Base-by-base conservation (phyloP, 2,797 vertebrate species). In the Cryptoblepharus egeriae region DNA sequence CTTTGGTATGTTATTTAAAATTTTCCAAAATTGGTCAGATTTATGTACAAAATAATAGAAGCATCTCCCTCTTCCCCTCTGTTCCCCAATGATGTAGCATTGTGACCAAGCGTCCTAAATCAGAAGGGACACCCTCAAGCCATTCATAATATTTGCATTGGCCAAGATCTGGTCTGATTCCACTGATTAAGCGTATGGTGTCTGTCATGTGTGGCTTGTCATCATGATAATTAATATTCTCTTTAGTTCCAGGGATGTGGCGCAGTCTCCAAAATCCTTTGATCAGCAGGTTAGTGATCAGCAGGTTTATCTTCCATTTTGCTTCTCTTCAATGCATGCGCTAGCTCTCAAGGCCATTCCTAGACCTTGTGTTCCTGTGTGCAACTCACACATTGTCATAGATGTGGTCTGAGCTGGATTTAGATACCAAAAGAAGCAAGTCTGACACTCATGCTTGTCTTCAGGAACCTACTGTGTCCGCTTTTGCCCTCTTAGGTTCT, bases 211-310 rank as follows among this genome's bases (percentile, higher is more conserved):
- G 45, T 10, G 20, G 8, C 67, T 82, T 42, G 1, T 76, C 37
- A 80, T 28, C 63, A 45, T 22, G 30, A 84, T 80, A 42, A 39
- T 72, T n/a, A n/a, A 7, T 20, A 81, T 55, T 74, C 86, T 75
- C 81, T 76, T 32, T 77, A 26, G 64, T 94, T 92, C 79, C 84
- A 99, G 98, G 90, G 98, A 99, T 75, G 90, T 91, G 6, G 94
- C 94, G 11, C 96, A 97, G 85, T 96, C 94, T 0, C 93, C 95
- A 49, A 96, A 96, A 87, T 96, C 96, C 72, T 92, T 93, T 81
- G 98, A 98, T 71, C 94, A 95, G 73, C 96, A 95, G 97, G 98
- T 99, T 92, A 94, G 94, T 89, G 77, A 1, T n/a, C n/a, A n/a
- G n/a, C n/a, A n/a, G n/a, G n/a, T 15, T 52, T 16, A 24, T 30